Evolutionary conservation across 2,888 invertebrate genomes (phyloP), one percentile per base, ranked within the genome.

Genomic region (Eupeodes latifasciatus): DNA sequence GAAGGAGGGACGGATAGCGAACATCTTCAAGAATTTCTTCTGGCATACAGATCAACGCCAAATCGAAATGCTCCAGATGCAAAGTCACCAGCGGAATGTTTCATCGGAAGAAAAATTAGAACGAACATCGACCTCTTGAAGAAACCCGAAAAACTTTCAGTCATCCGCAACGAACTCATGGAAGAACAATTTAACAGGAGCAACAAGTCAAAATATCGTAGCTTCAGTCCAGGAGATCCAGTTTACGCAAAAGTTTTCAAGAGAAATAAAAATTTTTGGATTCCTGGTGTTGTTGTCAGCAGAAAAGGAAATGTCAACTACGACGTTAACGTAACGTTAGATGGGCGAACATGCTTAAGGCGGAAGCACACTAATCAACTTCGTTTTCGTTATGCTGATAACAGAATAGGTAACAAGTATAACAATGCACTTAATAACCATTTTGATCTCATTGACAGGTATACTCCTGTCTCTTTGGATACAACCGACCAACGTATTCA

Each of bases 221-320:
- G 27, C n/a, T 74, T 74, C 61, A 36, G 27, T 62, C 16, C 36
- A n/a, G 62, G 62, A 5, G 62, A 75, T 19, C 5, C 19, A 19
- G 19, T 19, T 19, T 19, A 19, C 19, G 19, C 40, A 16, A 74
- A 51, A 12, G n/a, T 74, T 9, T 62, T 14, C 59, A 72, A 72
- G n/a, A 12, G 27, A 19, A 72, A 47, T n/a, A 72, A 49, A n/a
- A 10, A 49, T n/a, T 53, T 53, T 72, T 74, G 59, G 59, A 47
- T 74, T 74, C n/a, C 72, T 11, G 72, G 11, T 44, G 47, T 40
- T 11, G 44, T 61, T 49, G 49, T 61, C 53, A 76, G 64, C 34
- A 76, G 44, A 76, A 62, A 55, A 27, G 64, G 66, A 44, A 76
- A 66, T 55, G 64, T 76, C 66, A 64, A 66, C 55, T 76, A 76